Evolutionary conservation across 2,113 vertebrate species (phyloP), one percentile per base, ranked within the genome.

Genomic region (Phocoena phocoena): DNA sequence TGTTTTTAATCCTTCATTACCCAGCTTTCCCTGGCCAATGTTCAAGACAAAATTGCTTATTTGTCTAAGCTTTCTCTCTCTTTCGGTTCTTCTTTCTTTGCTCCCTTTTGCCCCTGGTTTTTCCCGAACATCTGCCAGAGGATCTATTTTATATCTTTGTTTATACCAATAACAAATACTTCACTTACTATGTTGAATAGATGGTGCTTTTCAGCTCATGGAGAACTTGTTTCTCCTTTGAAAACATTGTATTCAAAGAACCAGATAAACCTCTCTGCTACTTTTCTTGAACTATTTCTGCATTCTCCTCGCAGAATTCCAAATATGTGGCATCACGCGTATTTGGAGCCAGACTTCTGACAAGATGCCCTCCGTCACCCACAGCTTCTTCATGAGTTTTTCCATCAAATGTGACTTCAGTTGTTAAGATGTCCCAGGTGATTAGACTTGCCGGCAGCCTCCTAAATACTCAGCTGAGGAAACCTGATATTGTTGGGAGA

Each of bases 21-120:
- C 91, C 97, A 91, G 93, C 53, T 88, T 94, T 97, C 93, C 81
- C 77, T 96, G 97, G 97, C 88, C 36, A 88, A n/a, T 21, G 62
- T 88, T 95, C 96, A 95, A 71, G 74, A 62, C 47, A 36, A 65
- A 90, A 89, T 67, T 86, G 93, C 93, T 50, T 91, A 55, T 53
- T 94, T 96, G 88, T 94, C 74, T 84, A 86, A 96, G 84, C 80
- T 55, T 80, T 87, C n/a, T 92, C 65, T 76, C 87, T 93, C 84
- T 79, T 79, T 76, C 36, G 67, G 36, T 79, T 88, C 67, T 93
- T 84, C 74, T 94, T 82, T 89, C 70, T 60, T 93, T 91, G 90
- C 71, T 76, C 18, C 62, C 55, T 65, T 65, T 18, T 63, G 63
- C 80, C 76, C 58, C 60, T 58, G 41, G 85, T 55, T 97, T 55